Base-by-base conservation (phyloP, 1,140 invertebrate genomes). In the Trissolcus basalis region DNA sequence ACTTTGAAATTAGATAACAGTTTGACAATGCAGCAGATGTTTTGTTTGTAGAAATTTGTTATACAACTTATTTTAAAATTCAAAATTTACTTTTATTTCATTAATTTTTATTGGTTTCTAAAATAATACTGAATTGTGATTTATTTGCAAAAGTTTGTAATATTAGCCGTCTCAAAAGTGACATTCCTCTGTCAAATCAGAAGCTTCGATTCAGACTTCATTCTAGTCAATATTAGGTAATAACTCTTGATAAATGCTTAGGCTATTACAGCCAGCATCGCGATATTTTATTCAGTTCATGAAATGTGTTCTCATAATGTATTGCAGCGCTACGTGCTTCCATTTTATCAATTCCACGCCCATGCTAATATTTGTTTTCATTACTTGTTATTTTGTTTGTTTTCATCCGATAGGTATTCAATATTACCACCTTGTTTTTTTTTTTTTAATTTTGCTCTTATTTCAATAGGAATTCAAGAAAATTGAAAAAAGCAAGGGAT, bases 271-370 rank as follows among this genome's bases (percentile, higher is more conserved):
- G 71, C 61, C 61, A 55, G 72, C 59, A 79, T 80, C 59, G 79
- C 82, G 79, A 83, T 83, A 83, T 77, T 85, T 85, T 83, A 85
- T 85, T 85, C 82, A 82, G 82, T 83, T 85, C 82, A 83, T 85
- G 82, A 85, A 85, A 83, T 82, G 79, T 81, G 76, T 80, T 82
- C 80, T 79, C 70, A 79, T 81, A 83, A 83, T 77, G 79, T 81
- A 81, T 83, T 75, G 67, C 60, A 43, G 49, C 65, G 56, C 50
- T 81, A 85, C 82, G 83, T 85, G 83, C 78, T 82, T 81, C 81
- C 78, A 83, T 83, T 84, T 82, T 81, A 80, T 81, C 77, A 76
- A 69, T 60, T 61, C 35, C 56, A 53, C 61, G 64, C 51, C 47
- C 35, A 16, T 51, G 51, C 35, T 69, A 67, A 60, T 72, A 59